phyloP scores from a whole-genome alignment of 2,888 invertebrate species.

The Aplocera efformata region DNA sequence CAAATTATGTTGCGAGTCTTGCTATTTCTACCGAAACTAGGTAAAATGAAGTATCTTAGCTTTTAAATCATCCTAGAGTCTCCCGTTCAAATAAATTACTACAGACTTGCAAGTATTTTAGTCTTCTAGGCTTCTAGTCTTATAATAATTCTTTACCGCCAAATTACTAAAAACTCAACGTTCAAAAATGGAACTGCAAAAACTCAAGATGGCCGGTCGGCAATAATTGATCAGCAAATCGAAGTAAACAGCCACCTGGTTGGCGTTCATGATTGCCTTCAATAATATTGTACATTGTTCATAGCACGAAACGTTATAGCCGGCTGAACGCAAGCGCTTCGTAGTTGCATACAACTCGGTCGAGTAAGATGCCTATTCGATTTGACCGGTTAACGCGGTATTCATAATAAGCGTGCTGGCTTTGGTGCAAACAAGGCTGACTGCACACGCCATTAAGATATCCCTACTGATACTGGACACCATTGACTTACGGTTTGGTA shows the following conservation, averaged over 20 bases:
- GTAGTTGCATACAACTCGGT: slow-evolving; percentile 20
- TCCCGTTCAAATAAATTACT: too few relatives aligned
- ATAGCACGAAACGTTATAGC: slow-evolving; percentile 54
- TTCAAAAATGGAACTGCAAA: slow-evolving; percentile 22
- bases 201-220: slow-evolving; percentile 33
- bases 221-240: slow-evolving; percentile 70
- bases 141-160: too few relatives aligned
- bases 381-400: slow-evolving; percentile 36
- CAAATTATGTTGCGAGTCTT: too few relatives aligned
- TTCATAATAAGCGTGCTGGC: slow-evolving; percentile 50
- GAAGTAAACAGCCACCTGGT: slow-evolving; percentile 64
- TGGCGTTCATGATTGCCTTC: slow-evolving; percentile 61
- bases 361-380: slow-evolving; percentile 29
- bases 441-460: slow-evolving; percentile 67
- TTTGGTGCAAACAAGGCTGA: slow-evolving; percentile 59
- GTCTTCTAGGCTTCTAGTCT: too few relatives aligned
- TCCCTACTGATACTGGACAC: slow-evolving; percentile 49
- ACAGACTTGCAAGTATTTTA: too few relatives aligned
- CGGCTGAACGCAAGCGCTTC: slow-evolving; percentile 30
- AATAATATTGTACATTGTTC: slow-evolving; percentile 68
- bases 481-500: slow-evolving; percentile 37
- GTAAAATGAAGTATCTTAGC: too few relatives aligned
- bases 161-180: too few relatives aligned
- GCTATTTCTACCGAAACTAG: too few relatives aligned
- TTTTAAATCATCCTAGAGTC: too few relatives aligned